Evolutionary conservation across 2,113 vertebrate species (phyloP).

Genomic region (Kryptolebias marmoratus): DNA sequence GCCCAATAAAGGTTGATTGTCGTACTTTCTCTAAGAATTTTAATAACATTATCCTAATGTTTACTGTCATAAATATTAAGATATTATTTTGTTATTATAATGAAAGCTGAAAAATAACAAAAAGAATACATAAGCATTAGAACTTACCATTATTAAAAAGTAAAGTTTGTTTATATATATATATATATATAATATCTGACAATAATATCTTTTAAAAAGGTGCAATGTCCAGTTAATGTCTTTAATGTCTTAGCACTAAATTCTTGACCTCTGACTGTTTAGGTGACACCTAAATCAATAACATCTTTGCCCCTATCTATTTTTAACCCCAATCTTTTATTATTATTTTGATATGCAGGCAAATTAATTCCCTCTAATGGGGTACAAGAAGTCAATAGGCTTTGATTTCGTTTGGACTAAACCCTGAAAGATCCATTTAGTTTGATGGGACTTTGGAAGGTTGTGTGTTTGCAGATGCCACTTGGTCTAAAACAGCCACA

Average conservation of each 20-base stretch:
- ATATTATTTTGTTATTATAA: too few relatives aligned
- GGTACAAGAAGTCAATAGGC: conserved; percentile 80
- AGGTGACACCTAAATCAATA: conserved; percentile 74
- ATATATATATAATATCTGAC: background rate
- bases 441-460: conserved; percentile 52
- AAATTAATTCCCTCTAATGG: conserved; percentile 89
- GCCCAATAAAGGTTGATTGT: background rate
- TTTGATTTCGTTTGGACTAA: conserved; percentile 81
- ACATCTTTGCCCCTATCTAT: conserved; percentile 68
- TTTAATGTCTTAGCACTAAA: conserved; percentile 46
- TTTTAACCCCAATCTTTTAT: conserved; percentile 84
- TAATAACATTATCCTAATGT: too few relatives aligned
- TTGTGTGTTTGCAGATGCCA: conserved; percentile 40
- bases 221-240: conserved; percentile 52
- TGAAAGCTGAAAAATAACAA: too few relatives aligned
- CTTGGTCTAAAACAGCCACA: conserved; percentile 50
- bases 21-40: conserved; percentile 2
- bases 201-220: background rate
- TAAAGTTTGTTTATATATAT: background rate
- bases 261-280: conserved; percentile 37
- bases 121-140: background rate
- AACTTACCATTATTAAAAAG: too few relatives aligned
- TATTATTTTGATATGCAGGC: conserved; percentile 87
- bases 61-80: too few relatives aligned
- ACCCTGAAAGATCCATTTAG: conserved; percentile 73